phyloP scores from a whole-genome alignment of 2,888 invertebrate species.

The Agonum fuliginosum region DNA sequence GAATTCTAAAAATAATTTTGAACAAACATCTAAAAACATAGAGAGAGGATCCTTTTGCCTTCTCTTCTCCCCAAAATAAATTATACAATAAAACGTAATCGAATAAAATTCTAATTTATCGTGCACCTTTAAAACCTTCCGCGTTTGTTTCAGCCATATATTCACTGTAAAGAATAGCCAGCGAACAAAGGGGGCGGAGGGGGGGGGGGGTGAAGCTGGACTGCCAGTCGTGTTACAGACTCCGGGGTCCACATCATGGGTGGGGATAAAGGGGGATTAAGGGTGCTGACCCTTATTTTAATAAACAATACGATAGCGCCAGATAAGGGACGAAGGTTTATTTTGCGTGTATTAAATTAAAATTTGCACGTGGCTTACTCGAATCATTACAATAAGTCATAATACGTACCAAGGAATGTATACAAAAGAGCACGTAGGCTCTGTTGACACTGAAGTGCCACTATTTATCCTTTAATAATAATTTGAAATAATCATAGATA shows the following conservation, averaged over 20 bases:
- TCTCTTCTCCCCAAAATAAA: slow-evolving; percentile 21
- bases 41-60: slow-evolving; percentile 1
- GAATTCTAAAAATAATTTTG: slow-evolving; percentile 5
- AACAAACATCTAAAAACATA: slow-evolving; percentile 6
- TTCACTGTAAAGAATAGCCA: slow-evolving; percentile 50
- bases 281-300: background rate
- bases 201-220: no score
- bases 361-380: no score
- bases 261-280: background rate
- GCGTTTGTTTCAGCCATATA: slow-evolving; percentile 50
- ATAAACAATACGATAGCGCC: no score
- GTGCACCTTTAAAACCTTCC: slow-evolving; percentile 43
- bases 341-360: no score
- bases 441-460: no score
- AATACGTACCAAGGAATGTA: no score
- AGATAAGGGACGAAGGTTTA: no score
- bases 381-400: no score
- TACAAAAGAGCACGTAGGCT: no score
- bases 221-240: background rate
- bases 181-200: no score
- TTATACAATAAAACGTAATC: slow-evolving; percentile 56
- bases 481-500: no score
- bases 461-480: no score
- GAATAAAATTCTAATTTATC: slow-evolving; percentile 58
- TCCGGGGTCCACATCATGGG: background rate